These are phyloP conservation scores for Polypedilum vanderplanki DNA, from an alignment of 1,140 invertebrate species.

Conservation along the genomic window DNA sequence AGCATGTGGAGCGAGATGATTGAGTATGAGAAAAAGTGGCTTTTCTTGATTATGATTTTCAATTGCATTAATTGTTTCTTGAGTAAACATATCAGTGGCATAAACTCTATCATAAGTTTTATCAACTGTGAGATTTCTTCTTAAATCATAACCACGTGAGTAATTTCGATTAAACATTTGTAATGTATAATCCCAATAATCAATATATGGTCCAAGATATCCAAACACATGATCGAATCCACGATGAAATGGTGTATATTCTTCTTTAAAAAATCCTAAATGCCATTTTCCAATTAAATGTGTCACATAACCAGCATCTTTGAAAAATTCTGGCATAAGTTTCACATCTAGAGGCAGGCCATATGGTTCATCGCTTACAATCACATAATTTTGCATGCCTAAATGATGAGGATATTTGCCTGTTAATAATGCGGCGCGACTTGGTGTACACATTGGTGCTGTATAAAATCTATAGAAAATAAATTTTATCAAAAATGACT, in stretches of 20 bases:
- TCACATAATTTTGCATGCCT: conserved; percentile 71
- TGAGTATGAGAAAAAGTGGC: conserved; percentile 73
- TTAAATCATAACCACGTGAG: conserved; percentile 14
- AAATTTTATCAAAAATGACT: too few relatives aligned
- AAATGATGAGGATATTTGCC: conserved; percentile 77
- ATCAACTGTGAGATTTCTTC: conserved; percentile 46
- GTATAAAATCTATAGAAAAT: conserved; percentile 48
- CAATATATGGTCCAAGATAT: conserved; percentile 73
- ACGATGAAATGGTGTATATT: conserved; percentile 67
- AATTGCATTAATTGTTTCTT: conserved; percentile 64
- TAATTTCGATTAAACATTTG: conserved; percentile 40
- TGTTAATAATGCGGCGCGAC: conserved; percentile 67
- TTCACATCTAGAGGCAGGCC: conserved; percentile 64
- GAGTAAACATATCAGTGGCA: conserved; percentile 69
- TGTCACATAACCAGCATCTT: conserved; percentile 68
- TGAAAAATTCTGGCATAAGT: conserved; percentile 67
- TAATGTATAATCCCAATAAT: conserved; percentile 69
- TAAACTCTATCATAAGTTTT: conserved; percentile 57
- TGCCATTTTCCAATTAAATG: conserved; percentile 92
- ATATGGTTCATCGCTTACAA: conserved; percentile 63
- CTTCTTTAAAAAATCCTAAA: conserved; percentile 61
- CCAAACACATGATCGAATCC: conserved; percentile 84
- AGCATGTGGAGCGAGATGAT: conserved; percentile 72
- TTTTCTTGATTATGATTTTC: conserved; percentile 49
- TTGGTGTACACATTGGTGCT: conserved; percentile 69